Evolutionary conservation across 1,140 invertebrate genomes (phyloP), one percentile per base, ranked within the genome.

Genomic region (Aphis gossypii): DNA sequence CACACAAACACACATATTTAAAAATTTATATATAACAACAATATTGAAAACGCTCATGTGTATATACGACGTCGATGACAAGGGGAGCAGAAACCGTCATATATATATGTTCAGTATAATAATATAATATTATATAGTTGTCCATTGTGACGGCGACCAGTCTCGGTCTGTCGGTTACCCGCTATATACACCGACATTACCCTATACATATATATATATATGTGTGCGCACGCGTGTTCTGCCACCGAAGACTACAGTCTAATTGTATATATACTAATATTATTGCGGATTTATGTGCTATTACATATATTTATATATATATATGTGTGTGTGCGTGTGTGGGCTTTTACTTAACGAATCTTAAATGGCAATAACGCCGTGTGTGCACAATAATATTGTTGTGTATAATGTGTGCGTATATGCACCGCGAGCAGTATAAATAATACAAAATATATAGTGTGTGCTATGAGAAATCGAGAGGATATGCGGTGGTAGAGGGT

Each of bases 121-220:
- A 30, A 30, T 86, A 84, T 84, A 21, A 84, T 84, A 82, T 44
- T 44, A 84, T 86, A 86, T 44, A 76, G 60, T 46, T n/a, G 84
- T 46, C 25, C 25, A 86, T 86, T 86, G 84, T 86, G 41, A 86
- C 84, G 41, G 14, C 84, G 23, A 86, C 41, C 84, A 44, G 89
- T 90, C 89, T 90, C 89, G 89, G 89, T 90, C 56, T 38, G 56
- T 41, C 56, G 56, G 56, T 46, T 60, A 68, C 38, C 25, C 38
- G 83, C 41, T 44, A 21, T 44, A 21, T 84, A 30, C 83, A 23
- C 21, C 83, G 83, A 84, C 35, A 84, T 41, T 41, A 84, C 38
- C 83, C 83, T 84, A 84, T 35, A 35, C 9, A 41, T 1, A 84
- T 83, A 82, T 14, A 38, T 82, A 82, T 23, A 41, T 68, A 68